Percentiles rank a stretch among this genome's conserved stretches.
Evolutionary conservation across 1,140 invertebrate species (phyloP).

Genomic region (Camponotus pennsylvanicus): DNA sequence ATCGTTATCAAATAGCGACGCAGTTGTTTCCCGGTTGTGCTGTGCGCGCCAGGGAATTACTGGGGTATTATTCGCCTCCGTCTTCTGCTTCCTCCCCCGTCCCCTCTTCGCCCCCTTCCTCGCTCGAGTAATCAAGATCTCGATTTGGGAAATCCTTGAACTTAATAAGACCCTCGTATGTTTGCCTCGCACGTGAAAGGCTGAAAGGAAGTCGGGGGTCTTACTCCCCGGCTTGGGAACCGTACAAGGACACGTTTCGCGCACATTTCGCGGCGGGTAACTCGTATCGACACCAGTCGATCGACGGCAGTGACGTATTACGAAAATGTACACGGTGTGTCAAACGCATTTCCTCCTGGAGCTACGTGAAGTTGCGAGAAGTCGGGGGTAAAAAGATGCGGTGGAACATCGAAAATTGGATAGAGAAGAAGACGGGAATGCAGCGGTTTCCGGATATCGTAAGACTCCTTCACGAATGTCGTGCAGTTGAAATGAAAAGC

Average conservation of each 20-base stretch:
- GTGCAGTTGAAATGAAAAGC: constrained; percentile 23
- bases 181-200: background rate
- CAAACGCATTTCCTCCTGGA: constrained; percentile 23
- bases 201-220: background rate
- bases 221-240: background rate
- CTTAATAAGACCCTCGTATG: constrained; percentile 21
- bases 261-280: background rate
- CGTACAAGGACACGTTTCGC: background rate
- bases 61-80: constrained; percentile 31
- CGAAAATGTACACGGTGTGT: background rate
- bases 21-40: background rate
- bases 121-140: constrained; percentile 45
- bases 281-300: constrained; percentile 33
- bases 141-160: constrained; percentile 40
- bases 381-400: constrained; percentile 2
- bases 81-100: too few species aligned
- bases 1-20: constrained; percentile 4
- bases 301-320: constrained; percentile 15
- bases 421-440: constrained; percentile 17
- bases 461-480: background rate
- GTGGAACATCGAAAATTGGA: constrained; percentile 29
- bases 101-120: background rate
- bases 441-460: background rate
- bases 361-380: background rate
- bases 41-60: background rate